Base-by-base conservation (phyloP, 2,888 invertebrate genomes). In the Drosophila phalerata region DNA sequence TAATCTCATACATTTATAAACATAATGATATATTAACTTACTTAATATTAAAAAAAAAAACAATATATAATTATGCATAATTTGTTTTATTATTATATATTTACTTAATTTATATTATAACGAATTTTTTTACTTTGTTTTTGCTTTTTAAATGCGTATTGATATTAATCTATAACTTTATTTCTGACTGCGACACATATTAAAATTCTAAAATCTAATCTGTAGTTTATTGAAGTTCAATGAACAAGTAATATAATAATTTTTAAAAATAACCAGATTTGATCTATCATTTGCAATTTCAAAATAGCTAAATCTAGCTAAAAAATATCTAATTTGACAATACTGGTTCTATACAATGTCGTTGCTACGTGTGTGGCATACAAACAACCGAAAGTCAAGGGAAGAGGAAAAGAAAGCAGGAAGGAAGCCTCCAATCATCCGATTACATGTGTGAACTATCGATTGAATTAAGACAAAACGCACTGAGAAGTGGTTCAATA, bases 381-480 rank as follows among this genome's bases (percentile, higher is more conserved):
- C 79, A 77, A 81, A 77, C 74, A 78, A 69, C 72, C 79, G 77
- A 80, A 77, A 79, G 61, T 68, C 66, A 73, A 77, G 43, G 38
- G 17, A 19, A 38, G 17, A 38, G 3, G 38, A 17, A 37, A 37
- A 25, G 17, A 40, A 17, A 69, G 57, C 81, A 75, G 76, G 67
- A 69, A 81, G 78, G 86, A 84, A 78, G 78, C 75, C 73, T 81
- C 79, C 79, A 90, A 91, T 90, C 89, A 79, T 82, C 81, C 73
- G 89, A 89, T 78, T 84, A 80, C 88, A 82, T 77, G 83, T 85
- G 85, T 82, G 88, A 85, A 88, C 88, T 79, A 88, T 89, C 91
- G 90, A 90, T 90, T 90, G 88, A 90, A 87, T 88, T 84, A 87
- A 84, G 87, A 80, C 76, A 79, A 83, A 79, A 68, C 73, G 72